Base-by-base conservation (phyloP, 2,113 vertebrate species). In the Tragelaphus strepsiceros region DNA sequence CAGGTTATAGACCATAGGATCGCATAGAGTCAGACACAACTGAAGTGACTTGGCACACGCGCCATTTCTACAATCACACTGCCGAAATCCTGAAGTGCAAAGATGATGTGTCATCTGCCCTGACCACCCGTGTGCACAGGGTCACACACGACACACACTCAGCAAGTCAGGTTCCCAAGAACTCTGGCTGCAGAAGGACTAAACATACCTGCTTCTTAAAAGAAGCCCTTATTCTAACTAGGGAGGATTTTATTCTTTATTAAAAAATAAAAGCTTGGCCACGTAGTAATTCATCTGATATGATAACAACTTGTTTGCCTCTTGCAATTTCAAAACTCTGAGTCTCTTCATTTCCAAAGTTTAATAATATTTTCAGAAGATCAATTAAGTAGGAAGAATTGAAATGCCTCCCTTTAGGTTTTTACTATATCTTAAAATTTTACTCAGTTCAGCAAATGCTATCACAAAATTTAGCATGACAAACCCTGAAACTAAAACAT, bases 311-410 rank as follows among this genome's bases (percentile, higher is more conserved):
- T 39, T 80, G 26, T 64, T 94, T 92, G 56, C 32, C 30, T 71
- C 26, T 84, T 90, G 15, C 51, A 84, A 59, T 93, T 93, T 90
- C 10, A 54, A 95, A 92, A 90, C 82, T 62, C 17, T 12, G n/a
- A 61, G 49, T 78, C 46, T 90, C 53, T 86, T 89, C 46, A 56
- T 93, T 82, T 84, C 49, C 83, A 85, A 7, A 67, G 28, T 88
- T 81, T 92, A 96, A 88, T 32, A 43, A 35, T 67, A 82, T 91
- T 97, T 96, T 95, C 92, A 97, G 67, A 97, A 84, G 61, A 49
- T 58, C 39, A 89, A 91, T 28, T 94, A 95, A 82, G 49, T 35
- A 64, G 24, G 81, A 92, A 95, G 62, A 95, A 95, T 19, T 86
- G 6, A 95, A 95, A 95, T 94, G 11, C 11, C 21, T 64, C 51